Percentiles rank a stretch among this genome's conserved stretches.
Conservation (phyloP, 1,140 invertebrate genomes). For the Mercenaria mercenaria region DNA sequence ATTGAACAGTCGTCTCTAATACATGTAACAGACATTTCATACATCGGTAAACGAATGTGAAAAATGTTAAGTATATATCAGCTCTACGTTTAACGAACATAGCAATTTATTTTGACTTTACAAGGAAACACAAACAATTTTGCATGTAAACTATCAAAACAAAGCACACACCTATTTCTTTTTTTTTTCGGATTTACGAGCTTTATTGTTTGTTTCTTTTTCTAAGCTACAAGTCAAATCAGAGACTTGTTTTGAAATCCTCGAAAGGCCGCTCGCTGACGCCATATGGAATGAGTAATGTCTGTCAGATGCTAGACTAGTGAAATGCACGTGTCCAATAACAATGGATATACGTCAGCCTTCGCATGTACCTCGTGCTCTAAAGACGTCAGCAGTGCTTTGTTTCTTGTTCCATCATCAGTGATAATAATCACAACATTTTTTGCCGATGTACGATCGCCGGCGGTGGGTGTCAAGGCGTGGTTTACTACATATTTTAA, state of each 20-base stretch:
- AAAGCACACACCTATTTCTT: too few relatives aligned
- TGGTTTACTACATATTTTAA: background rate
- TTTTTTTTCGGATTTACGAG: too few relatives aligned
- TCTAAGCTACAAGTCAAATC: background rate
- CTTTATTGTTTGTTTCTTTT: too few relatives aligned
- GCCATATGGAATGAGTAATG: background rate
- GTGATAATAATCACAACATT: conserved; percentile 36
- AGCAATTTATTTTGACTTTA: too few relatives aligned
- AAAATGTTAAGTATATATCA: too few relatives aligned
- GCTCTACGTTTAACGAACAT: too few relatives aligned
- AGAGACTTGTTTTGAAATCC: background rate
- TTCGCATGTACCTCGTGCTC: background rate
- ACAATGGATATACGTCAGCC: background rate
- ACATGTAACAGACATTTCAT: too few relatives aligned
- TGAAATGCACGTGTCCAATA: background rate
- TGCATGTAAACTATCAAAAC: too few relatives aligned
- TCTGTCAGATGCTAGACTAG: background rate
- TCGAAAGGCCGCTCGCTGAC: background rate
- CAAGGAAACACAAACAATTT: too few relatives aligned
- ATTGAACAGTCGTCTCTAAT: too few relatives aligned
- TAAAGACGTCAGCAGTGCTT: background rate
- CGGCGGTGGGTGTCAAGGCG: background rate
- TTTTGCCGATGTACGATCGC: background rate
- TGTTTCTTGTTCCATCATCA: background rate
- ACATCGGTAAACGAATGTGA: too few relatives aligned